These are phyloP conservation scores for Melanophora roralis DNA, from an alignment of 2,888 invertebrate genomes.

Conservation along the genomic window DNA sequence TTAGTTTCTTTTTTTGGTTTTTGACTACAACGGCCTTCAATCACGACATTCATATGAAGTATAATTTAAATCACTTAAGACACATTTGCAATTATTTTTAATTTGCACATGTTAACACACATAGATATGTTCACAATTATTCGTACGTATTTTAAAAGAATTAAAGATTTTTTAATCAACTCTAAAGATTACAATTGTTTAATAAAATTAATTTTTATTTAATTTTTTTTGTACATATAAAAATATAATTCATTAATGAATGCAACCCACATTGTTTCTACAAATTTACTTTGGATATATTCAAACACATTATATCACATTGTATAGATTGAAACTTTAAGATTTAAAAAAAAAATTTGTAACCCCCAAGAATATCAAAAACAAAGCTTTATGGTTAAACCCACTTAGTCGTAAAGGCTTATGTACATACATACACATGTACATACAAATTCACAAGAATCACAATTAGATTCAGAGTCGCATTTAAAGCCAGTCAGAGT, in stretches of 20 bases:
- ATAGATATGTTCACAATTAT: too few species aligned
- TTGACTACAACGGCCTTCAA: background rate
- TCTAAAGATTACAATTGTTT: slow-evolving; percentile 27
- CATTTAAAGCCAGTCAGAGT: background rate
- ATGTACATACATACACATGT: background rate
- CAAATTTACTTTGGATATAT: too few species aligned
- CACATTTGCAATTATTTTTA: background rate
- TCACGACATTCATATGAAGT: background rate
- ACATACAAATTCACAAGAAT: background rate
- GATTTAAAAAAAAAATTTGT: slow-evolving; percentile 25
- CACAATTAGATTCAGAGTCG: background rate
- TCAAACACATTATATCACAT: slow-evolving; percentile 28
- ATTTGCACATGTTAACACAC: too few species aligned
- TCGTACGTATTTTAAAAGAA: slow-evolving; percentile 6
- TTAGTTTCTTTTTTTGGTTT: too few species aligned
- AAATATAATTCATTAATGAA: slow-evolving; percentile 9
- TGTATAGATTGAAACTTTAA: background rate
- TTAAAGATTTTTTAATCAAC: slow-evolving; percentile 10
- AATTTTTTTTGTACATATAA: slow-evolving; percentile 9
- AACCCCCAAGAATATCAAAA: background rate
- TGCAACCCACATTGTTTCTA: slow-evolving; percentile 43
- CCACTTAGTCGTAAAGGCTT: slow-evolving; percentile 20
- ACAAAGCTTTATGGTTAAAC: slow-evolving; percentile 10
- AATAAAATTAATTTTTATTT: slow-evolving; percentile 27
- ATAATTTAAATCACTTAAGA: background rate